Evolutionary conservation across 2,113 vertebrate genomes (phyloP).

Genomic region (Scolopax mira): DNA sequence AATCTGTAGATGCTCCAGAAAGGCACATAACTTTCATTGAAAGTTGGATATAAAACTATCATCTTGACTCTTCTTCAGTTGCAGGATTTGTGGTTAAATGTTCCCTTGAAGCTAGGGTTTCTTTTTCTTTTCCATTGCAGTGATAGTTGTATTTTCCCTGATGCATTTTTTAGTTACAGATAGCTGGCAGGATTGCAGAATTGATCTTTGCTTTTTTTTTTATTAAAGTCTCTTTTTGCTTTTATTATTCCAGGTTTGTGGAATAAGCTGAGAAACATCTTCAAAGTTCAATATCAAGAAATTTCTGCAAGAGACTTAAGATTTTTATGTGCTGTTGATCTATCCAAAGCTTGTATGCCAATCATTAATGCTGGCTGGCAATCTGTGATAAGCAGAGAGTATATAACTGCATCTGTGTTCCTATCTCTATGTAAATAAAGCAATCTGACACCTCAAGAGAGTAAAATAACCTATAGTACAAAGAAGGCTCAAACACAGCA

Average conservation of each 20-base stretch:
- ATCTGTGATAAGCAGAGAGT: background rate
- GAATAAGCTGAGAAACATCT: background rate
- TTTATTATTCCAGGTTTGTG: background rate
- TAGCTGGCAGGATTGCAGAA: background rate
- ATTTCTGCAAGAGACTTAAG: background rate
- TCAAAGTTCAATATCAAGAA: background rate
- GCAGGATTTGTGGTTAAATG: background rate
- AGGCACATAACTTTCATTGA: background rate
- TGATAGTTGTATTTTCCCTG: background rate
- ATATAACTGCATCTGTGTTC: background rate
- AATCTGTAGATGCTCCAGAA: background rate
- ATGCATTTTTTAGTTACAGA: background rate
- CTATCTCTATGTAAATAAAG: background rate
- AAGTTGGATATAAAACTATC: background rate
- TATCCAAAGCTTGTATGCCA: background rate
- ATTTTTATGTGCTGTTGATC: background rate
- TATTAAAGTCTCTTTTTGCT: background rate
- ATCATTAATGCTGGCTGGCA: background rate
- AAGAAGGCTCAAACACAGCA: background rate
- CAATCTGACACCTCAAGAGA: background rate
- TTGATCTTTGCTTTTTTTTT: background rate
- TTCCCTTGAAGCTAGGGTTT: background rate
- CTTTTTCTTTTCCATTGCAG: background rate
- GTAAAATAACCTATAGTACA: background rate
- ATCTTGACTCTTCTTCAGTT: background rate